Evolutionary conservation across 2,797 vertebrate genomes (phyloP), one percentile per base, ranked within the genome.

Genomic region (Cichlasoma orientale): DNA sequence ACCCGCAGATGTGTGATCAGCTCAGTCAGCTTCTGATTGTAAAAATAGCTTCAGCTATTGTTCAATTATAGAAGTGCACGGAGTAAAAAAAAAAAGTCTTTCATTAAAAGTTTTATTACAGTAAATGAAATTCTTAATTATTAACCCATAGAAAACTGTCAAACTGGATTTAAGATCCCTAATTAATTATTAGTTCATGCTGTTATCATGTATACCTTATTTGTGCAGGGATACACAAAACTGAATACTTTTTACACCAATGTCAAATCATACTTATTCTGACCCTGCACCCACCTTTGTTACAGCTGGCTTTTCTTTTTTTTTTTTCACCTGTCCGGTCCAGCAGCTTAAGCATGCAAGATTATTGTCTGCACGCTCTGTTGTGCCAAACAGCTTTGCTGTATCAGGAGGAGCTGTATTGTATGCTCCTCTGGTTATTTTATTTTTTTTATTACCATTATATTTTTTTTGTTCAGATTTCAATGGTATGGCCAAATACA

Each of bases 41-140:
- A 47, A 27, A 12, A 27, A 25, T 63, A 63, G 0, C 44, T 11
- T 27, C 36, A 36, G 36, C 36, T 47, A 21, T 2, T 44, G 44
- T 44, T 5, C 41, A 7, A 7, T 47, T 47, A 13, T 16, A 47
- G 4, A 47, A 47, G 4, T 47, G 44, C 44, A 47, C 5, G 18
- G 14, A 47, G 14, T 47, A 44, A 44, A 44, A 44, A 47, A 44
- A 44, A 44, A 44, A 47, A 18, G 14, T 18, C 5, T 27, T 66
- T 66, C 0, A 0, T 47, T 23, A 25, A 44, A 25, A 6, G 0
- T 66, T 16, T 25, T 19, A 47, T 16, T 25, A 0, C 19, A 27
- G 4, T 11, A 44, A 27, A 63, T 3, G 0, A 27, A 44, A 63
- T 44, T 63, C 14, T 25, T 44, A 10, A 38, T 41, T 0, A 63